These are phyloP conservation scores for Hypercompe scribonia DNA, from an alignment of 2,888 invertebrate species.

Conservation along the genomic window DNA sequence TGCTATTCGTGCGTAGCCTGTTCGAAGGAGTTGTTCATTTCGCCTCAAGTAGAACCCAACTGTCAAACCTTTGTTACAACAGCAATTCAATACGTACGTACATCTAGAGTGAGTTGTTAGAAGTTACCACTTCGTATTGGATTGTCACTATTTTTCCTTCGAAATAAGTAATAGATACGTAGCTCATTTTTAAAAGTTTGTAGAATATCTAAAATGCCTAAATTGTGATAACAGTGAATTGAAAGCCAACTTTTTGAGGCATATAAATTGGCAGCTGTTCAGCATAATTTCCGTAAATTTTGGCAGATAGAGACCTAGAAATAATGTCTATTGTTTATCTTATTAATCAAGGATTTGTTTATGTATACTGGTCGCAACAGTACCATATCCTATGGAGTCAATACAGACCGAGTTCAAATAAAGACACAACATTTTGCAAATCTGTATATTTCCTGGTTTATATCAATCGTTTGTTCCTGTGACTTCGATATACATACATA, in stretches of 20 bases:
- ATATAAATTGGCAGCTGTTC: too few relatives aligned
- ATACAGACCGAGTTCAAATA: constrained; percentile 33
- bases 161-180: too few relatives aligned
- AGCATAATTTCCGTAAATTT: background rate
- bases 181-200: too few relatives aligned
- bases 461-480: constrained; percentile 64
- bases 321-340: background rate
- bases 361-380: background rate
- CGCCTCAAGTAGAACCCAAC: background rate
- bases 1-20: background rate
- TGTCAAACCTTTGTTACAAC: background rate
- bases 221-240: too few relatives aligned
- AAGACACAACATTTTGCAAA: constrained; percentile 68
- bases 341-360: background rate
- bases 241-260: too few relatives aligned
- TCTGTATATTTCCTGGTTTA: constrained; percentile 71
- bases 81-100: background rate
- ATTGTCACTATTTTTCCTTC: too few relatives aligned
- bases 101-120: background rate
- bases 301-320: background rate
- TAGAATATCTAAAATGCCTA: too few relatives aligned
- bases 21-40: background rate
- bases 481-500: constrained; percentile 59
- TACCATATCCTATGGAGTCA: background rate
- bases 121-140: background rate